phyloP scores from a whole-genome alignment of 1,140 invertebrate genomes.

The Drosophila kikkawai region DNA sequence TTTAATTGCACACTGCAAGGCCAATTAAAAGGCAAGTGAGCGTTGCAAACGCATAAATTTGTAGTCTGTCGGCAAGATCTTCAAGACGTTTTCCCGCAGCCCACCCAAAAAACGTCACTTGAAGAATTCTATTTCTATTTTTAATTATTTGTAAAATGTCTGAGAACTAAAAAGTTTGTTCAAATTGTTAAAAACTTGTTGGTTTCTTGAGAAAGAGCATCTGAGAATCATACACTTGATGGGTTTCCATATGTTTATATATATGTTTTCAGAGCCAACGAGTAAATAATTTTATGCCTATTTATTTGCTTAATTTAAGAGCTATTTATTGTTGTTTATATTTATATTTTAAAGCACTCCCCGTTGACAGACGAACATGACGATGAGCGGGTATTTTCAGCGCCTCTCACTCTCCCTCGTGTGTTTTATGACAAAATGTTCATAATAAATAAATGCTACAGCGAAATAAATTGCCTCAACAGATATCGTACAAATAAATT shows the following conservation, averaged over 20 bases:
- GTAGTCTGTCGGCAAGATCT: slow-evolving; percentile 62
- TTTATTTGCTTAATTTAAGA: slow-evolving; percentile 60
- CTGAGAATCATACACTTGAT: not conserved
- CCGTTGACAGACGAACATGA: slow-evolving; percentile 63
- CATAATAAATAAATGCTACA: slow-evolving; percentile 72
- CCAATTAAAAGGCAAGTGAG: slow-evolving; percentile 58
- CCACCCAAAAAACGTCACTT: slow-evolving; percentile 34
- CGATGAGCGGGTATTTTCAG: slow-evolving; percentile 55
- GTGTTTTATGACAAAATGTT: slow-evolving; percentile 79
- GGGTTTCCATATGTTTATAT: slow-evolving; percentile 2
- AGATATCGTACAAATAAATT: slow-evolving; percentile 58
- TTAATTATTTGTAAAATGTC: slow-evolving; percentile 1
- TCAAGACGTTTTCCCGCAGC: slow-evolving; percentile 15
- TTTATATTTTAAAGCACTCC: slow-evolving; percentile 44
- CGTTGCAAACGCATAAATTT: slow-evolving; percentile 68
- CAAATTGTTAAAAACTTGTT: not conserved
- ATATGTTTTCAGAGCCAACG: not conserved
- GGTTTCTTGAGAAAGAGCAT: slow-evolving; percentile 1
- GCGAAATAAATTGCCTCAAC: slow-evolving; percentile 64
- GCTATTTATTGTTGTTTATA: slow-evolving; percentile 43
- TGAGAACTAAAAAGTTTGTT: not conserved
- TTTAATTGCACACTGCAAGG: slow-evolving; percentile 30
- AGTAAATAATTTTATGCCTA: slow-evolving; percentile 51
- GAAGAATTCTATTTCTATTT: slow-evolving; percentile 25
- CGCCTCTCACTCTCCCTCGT: slow-evolving; percentile 5